Conservation (phyloP, 2,797 vertebrate genomes). For the Austrolebias charrua region DNA sequence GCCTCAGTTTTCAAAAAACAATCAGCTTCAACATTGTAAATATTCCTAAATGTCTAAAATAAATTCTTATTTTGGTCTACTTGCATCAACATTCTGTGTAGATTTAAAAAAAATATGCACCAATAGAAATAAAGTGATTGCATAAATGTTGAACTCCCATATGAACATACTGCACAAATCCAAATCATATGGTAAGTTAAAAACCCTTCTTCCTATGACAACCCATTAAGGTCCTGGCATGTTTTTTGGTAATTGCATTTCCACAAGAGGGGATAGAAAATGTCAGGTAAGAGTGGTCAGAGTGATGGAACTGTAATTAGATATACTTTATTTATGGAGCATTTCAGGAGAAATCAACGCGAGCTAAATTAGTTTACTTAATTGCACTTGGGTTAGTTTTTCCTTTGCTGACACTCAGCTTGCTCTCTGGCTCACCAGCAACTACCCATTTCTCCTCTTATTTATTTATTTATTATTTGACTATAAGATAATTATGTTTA, state of each 20-base stretch:
- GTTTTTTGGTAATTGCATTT: conserved; percentile 11
- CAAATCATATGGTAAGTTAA: background rate
- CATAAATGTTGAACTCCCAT: background rate
- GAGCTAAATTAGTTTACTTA: conserved; percentile 1
- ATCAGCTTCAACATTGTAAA: background rate
- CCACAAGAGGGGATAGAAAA: conserved; percentile 10
- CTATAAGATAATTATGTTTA: background rate
- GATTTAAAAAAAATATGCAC: background rate
- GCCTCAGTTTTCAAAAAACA: background rate
- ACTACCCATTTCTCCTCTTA: background rate
- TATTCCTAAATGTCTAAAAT: background rate
- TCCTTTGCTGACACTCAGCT: background rate
- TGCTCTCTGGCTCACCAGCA: background rate
- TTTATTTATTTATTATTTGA: conserved; percentile 7
- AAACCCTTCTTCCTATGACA: conserved; percentile 5
- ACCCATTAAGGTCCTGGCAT: conserved; percentile 13
- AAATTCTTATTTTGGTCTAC: background rate
- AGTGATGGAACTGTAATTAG: conserved; percentile 3
- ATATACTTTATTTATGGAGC: conserved; percentile 2
- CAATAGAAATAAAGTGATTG: background rate
- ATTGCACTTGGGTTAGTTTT: background rate
- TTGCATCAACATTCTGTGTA: background rate
- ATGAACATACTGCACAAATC: background rate
- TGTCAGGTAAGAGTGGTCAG: conserved; percentile 6
- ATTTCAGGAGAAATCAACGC: background rate